These are phyloP conservation scores for Campoplex capitator DNA, from an alignment of 2,888 invertebrate genomes.

Conservation along the genomic window DNA sequence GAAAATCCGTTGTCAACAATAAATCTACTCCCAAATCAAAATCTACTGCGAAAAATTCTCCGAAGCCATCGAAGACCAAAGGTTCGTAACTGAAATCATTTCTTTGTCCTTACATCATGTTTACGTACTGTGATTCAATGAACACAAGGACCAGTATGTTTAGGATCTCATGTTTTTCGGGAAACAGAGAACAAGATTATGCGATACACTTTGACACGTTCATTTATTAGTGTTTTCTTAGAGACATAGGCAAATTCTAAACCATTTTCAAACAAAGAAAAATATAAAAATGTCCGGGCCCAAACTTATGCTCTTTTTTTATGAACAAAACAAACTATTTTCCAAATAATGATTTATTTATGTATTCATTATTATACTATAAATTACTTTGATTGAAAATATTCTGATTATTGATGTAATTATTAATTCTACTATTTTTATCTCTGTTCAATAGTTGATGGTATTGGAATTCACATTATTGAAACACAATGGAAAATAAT, in stretches of 20 bases:
- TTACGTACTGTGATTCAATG: conserved; percentile 12
- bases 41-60: conserved; percentile 64
- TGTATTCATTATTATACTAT: not conserved
- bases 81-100: conserved; percentile 61
- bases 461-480: too few relatives aligned
- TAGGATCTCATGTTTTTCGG: not conserved
- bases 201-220: too few relatives aligned
- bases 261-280: not conserved
- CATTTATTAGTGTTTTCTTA: not conserved
- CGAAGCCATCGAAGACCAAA: conserved; percentile 68
- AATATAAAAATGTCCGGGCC: not conserved
- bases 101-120: conserved; percentile 1
- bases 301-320: not conserved
- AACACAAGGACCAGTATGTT: conserved; percentile 13
- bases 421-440: not conserved
- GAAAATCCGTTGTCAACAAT: conserved; percentile 44
- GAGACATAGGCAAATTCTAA: not conserved
- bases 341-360: not conserved
- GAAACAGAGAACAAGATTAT: not conserved
- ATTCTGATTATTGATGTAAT: not conserved
- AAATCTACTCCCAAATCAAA: conserved; percentile 59
- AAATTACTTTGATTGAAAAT: not conserved
- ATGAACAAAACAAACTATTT: not conserved
- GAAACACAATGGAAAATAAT: too few relatives aligned
- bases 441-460: too few relatives aligned